These are phyloP conservation scores for Nyctereutes procyonoides DNA, from an alignment of 2,113 vertebrate genomes.

Conservation along the genomic window DNA sequence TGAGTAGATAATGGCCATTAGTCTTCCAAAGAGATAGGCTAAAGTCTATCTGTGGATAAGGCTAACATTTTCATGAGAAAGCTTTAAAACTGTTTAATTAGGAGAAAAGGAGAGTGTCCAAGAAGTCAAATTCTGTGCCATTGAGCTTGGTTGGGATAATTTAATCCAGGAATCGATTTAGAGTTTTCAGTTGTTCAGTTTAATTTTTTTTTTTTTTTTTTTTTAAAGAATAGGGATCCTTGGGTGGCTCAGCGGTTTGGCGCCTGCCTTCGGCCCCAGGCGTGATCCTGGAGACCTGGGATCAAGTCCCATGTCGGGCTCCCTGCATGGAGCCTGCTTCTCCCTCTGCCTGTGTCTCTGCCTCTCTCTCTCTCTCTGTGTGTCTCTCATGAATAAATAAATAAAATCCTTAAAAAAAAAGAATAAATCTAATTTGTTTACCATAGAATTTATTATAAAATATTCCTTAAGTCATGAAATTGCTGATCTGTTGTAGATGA, in stretches of 20 bases:
- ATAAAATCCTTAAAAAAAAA: background rate
- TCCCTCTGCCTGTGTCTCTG: no score
- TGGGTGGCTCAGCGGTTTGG: no score
- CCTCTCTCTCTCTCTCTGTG: no score
- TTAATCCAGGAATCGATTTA: background rate
- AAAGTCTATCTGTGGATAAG: background rate
- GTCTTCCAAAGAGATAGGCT: background rate
- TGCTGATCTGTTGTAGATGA: background rate
- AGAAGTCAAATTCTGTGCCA: background rate
- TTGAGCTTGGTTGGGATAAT: background rate
- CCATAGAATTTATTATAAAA: background rate
- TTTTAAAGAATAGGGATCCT: no score
- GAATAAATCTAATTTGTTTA: background rate
- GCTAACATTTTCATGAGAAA: constrained; percentile 27
- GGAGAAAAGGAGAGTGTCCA: background rate
- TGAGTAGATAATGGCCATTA: background rate
- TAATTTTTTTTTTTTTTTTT: background rate
- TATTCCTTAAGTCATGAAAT: background rate
- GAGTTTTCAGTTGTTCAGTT: background rate
- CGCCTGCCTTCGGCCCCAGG: no score
- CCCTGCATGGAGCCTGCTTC: no score
- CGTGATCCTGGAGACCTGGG: no score
- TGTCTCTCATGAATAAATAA: no score
- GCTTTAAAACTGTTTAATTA: background rate
- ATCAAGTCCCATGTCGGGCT: no score